Evolutionary conservation across 2,888 invertebrate species (phyloP).

Genomic region (Rhyacophila evoluta): DNA sequence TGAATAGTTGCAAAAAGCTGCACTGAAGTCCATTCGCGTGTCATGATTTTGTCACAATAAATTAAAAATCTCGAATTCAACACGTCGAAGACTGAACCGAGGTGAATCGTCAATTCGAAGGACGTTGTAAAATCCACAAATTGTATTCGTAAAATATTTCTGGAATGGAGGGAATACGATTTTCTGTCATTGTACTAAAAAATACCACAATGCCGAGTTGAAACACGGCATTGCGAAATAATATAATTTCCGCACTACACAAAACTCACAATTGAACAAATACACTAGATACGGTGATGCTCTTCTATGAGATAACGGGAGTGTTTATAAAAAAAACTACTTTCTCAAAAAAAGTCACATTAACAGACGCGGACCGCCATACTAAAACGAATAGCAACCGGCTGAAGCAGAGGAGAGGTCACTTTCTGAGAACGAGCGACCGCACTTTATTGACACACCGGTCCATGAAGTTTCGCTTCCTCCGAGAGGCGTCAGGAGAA

Average conservation of each 20-base stretch:
- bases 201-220: constrained; percentile 29
- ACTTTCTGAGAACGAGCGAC: constrained; percentile 72
- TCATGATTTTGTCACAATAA: constrained; percentile 31
- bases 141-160: constrained; percentile 29
- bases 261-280: constrained; percentile 12
- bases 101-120: not conserved
- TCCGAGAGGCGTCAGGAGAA: constrained; percentile 72
- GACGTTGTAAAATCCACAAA: not conserved
- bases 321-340: not conserved
- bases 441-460: constrained; percentile 86
- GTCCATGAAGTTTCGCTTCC: constrained; percentile 87
- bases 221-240: not conserved
- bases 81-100: not conserved
- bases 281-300: not conserved
- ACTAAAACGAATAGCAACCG: constrained; percentile 66
- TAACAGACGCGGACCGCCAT: constrained; percentile 60
- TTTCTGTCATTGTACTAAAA: constrained; percentile 35
- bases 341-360: not conserved
- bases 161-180: constrained; percentile 51
- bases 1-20: constrained; percentile 40
- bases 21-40: constrained; percentile 13
- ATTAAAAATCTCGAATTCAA: constrained; percentile 7
- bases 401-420: constrained; percentile 42
- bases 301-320: not conserved
- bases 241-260: constrained; percentile 6